Percentiles rank a stretch among this genome's conserved stretches.
Conservation (phyloP, 1,140 invertebrate species). For the Hyphantria cunea region DNA sequence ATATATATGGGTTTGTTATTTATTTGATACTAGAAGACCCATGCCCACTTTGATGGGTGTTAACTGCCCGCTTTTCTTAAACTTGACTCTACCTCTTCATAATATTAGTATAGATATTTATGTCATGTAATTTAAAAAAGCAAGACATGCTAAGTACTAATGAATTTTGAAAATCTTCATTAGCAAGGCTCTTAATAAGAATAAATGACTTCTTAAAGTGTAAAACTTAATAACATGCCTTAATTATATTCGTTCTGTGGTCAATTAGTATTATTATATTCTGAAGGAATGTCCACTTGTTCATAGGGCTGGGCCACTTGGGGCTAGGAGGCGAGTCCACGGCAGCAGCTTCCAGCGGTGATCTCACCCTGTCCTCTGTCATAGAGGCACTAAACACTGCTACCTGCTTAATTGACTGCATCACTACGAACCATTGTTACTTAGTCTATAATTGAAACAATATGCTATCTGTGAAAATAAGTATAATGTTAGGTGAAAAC, state of each 20-base stretch:
- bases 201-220: no score
- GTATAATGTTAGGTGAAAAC: constrained; percentile 81
- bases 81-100: no score
- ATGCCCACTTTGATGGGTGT: no score
- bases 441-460: constrained; percentile 83
- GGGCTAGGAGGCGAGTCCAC: constrained; percentile 78
- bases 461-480: constrained; percentile 86
- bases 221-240: no score
- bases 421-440: constrained; percentile 82
- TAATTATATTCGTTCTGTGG: not conserved
- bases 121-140: no score
- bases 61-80: no score
- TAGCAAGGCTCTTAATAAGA: no score
- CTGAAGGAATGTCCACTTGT: constrained; percentile 30
- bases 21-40: no score
- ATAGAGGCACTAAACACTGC: constrained; percentile 82
- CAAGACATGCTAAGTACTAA: no score
- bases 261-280: constrained; percentile 1
- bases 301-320: constrained; percentile 80
- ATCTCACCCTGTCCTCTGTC: constrained; percentile 75
- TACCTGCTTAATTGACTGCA: constrained; percentile 82
- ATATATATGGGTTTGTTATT: no score
- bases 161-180: no score
- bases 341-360: constrained; percentile 78
- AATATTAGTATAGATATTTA: no score